Conservation (phyloP, 2,888 invertebrate genomes). For the Agonopterix subpropinquella region DNA sequence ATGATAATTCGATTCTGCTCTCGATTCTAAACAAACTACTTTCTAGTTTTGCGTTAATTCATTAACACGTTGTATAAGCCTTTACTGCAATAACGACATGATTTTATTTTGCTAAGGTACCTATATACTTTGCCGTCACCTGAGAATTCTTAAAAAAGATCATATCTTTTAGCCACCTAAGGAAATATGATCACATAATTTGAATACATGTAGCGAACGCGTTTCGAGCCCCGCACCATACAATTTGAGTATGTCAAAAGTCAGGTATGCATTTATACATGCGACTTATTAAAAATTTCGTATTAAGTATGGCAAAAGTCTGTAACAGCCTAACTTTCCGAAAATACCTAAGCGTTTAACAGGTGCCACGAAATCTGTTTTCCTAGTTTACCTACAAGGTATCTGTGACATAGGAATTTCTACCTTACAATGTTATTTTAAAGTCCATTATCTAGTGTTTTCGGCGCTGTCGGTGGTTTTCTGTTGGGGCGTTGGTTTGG, state of each 20-base stretch:
- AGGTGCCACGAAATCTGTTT: slow-evolving; percentile 7
- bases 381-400: slow-evolving; percentile 20
- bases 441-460: slow-evolving; percentile 50
- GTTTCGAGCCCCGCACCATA: neutral
- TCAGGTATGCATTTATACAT: neutral
- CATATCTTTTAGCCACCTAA: no score
- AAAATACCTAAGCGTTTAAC: slow-evolving; percentile 3
- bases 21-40: no score
- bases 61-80: no score
- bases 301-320: slow-evolving; percentile 3
- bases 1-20: no score
- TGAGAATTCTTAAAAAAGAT: no score
- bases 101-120: no score
- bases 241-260: neutral
- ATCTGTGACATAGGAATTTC: slow-evolving; percentile 37
- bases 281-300: slow-evolving; percentile 1
- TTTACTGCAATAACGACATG: no score
- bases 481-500: slow-evolving; percentile 20
- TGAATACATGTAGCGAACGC: neutral
- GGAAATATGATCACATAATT: no score
- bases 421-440: slow-evolving; percentile 25
- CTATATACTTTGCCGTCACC: no score
- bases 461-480: slow-evolving; percentile 32
- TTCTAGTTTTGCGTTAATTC: no score
- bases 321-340: slow-evolving; percentile 3